Evolutionary conservation across 2,888 invertebrate genomes (phyloP).

Genomic region (Ophioninae sp.): DNA sequence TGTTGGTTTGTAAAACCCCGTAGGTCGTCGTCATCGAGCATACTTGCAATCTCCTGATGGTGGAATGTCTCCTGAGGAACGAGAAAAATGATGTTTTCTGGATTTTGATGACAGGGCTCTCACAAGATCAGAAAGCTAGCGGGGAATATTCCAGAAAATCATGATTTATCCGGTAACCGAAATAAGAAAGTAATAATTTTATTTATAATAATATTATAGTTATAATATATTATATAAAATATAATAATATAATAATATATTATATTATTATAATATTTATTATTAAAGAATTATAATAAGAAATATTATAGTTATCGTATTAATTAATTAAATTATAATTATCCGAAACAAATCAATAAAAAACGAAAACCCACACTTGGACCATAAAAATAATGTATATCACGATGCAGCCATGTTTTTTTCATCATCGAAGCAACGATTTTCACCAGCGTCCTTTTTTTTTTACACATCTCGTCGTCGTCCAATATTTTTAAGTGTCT

Average conservation of each 20-base stretch:
- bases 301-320: too few relatives aligned
- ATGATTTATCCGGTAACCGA: too few relatives aligned
- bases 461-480: neutral
- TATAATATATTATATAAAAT: too few relatives aligned
- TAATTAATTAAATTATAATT: too few relatives aligned
- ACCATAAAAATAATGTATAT: neutral
- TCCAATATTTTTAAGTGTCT: constrained; percentile 49
- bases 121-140: too few relatives aligned
- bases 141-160: too few relatives aligned
- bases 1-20: too few relatives aligned
- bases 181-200: too few relatives aligned
- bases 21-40: constrained; percentile 53
- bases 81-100: constrained; percentile 1
- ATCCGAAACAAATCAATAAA: neutral
- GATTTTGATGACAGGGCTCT: neutral
- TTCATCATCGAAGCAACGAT: neutral
- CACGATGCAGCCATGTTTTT: neutral
- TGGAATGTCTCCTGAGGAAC: constrained; percentile 21
- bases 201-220: too few relatives aligned
- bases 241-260: too few relatives aligned
- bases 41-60: constrained; percentile 68
- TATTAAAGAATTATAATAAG: too few relatives aligned
- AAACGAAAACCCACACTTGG: neutral
- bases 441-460: neutral
- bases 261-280: too few relatives aligned